A percentile compares a stretch with the other conserved stretches of the same genome.
Conservation (phyloP, 2,888 invertebrate genomes). For the Oscheius sp. region DNA sequence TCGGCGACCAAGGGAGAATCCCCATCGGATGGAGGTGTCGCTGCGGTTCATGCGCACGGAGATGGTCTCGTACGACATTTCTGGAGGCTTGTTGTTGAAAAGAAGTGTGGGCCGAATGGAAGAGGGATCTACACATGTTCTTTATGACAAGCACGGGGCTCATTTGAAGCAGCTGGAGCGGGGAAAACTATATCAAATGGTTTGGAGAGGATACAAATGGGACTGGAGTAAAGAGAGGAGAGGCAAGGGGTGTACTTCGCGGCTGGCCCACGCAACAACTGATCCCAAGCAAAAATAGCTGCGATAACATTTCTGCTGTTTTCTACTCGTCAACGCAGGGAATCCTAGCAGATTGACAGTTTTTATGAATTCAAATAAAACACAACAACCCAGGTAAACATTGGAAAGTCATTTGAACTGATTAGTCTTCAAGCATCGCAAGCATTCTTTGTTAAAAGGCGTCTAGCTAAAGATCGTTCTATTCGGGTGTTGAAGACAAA, state of each 20-base stretch:
- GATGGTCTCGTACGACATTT: conserved; percentile 67
- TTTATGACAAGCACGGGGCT: conserved; percentile 20
- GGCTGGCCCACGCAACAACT: conserved; percentile 32
- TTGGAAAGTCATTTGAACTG: background rate
- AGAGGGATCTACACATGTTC: conserved; percentile 21
- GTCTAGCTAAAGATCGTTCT: background rate
- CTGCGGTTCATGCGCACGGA: conserved; percentile 68
- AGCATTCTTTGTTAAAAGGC: background rate
- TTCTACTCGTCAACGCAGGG: background rate
- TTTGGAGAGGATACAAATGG: background rate
- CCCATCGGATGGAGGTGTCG: conserved; percentile 66
- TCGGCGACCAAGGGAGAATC: conserved; percentile 57
- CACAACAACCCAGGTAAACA: background rate
- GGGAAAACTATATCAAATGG: background rate
- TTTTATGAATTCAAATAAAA: background rate
- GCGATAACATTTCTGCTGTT: conserved; percentile 20
- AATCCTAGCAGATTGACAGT: background rate
- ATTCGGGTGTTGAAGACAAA: background rate
- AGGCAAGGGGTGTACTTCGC: conserved; percentile 16
- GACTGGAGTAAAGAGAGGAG: conserved; percentile 6
- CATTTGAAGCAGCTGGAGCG: conserved; percentile 20
- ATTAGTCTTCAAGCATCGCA: background rate
- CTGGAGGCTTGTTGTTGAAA: conserved; percentile 19
- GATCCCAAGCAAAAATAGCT: conserved; percentile 34
- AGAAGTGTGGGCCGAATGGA: too few species aligned